Conservation (phyloP, 2,113 vertebrate genomes). For the Nerophis lumbriciformis region DNA sequence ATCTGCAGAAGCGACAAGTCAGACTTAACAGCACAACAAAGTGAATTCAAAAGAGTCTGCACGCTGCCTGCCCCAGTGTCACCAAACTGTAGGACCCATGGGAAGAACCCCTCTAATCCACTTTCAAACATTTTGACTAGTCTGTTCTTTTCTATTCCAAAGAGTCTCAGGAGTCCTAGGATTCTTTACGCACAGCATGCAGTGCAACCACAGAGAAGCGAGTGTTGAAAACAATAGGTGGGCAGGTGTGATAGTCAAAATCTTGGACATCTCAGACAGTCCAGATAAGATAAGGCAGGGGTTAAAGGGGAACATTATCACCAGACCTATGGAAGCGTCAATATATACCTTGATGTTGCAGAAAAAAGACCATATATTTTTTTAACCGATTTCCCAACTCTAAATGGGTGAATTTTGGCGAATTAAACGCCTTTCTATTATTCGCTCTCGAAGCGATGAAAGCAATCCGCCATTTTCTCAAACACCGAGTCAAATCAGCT, state of each 20-base stretch:
- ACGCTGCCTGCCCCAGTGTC: slow-evolving; percentile 41
- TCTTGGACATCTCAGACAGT: slow-evolving; percentile 8
- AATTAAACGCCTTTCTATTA: no score
- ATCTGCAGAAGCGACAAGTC: slow-evolving; percentile 19
- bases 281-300: not conserved
- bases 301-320: no score
- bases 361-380: no score
- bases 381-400: no score
- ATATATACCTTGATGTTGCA: no score
- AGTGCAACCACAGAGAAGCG: slow-evolving; percentile 29
- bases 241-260: slow-evolving; percentile 2
- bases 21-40: slow-evolving; percentile 38
- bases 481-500: no score
- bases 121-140: slow-evolving; percentile 53
- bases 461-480: no score
- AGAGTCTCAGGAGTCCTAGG: slow-evolving; percentile 40
- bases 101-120: slow-evolving; percentile 40
- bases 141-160: slow-evolving; percentile 47
- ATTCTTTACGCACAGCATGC: slow-evolving; percentile 10
- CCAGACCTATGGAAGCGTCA: no score
- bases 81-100: slow-evolving; percentile 38
- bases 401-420: no score
- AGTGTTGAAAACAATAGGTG: slow-evolving; percentile 24
- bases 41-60: slow-evolving; percentile 24
- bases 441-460: no score